Evolutionary conservation across 2,797 vertebrate species (phyloP), one percentile per base, ranked within the genome.

Genomic region (Rhynchonycteris naso): DNA sequence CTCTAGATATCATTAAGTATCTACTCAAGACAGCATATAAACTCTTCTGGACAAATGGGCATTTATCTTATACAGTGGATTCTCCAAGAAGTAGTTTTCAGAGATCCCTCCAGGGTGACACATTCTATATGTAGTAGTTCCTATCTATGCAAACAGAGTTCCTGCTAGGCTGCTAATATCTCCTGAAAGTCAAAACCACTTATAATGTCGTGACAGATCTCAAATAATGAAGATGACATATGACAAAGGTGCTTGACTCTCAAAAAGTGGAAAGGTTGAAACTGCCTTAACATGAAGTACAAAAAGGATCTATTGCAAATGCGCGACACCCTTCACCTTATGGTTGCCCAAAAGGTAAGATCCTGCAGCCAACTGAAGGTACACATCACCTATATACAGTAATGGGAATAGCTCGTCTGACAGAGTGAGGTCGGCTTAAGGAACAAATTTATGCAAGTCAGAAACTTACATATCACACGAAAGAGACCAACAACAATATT

Each of bases 51-150:
- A 90, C 78, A 91, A 54, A 95, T 13, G 15, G 15, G 19, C 38
- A 59, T 87, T 93, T 91, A 72, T 69, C 93, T 95, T 80, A 96
- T 50, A 52, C 21, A 24, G 52, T 38, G 7, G 30, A 47, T 56
- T 72, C 56, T 78, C 71, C 35, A 63, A 33, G 56, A 94, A 28
- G 28, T 47, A 59, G 14, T 68, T 93, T 75, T 88, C 61, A 61
- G 59, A 81, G 69, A 19, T 38, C 52, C 61, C 13, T 61, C 76
- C 61, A 30, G 28, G 26, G 33, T 43, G 52, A 79, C 26, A 43
- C 7, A 21, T 69, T 81, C 75, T 78, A 43, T 43, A 43, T 43
- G 8, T 43, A 43, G 43, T 43, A 82, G 52, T 19, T 58, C 35
- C 33, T 63, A 80, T 63, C 85, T 94, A 30, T 69, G 81, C 68